phyloP scores from a whole-genome alignment of 2,888 invertebrate species.

The Neoitamus cyanurus region DNA sequence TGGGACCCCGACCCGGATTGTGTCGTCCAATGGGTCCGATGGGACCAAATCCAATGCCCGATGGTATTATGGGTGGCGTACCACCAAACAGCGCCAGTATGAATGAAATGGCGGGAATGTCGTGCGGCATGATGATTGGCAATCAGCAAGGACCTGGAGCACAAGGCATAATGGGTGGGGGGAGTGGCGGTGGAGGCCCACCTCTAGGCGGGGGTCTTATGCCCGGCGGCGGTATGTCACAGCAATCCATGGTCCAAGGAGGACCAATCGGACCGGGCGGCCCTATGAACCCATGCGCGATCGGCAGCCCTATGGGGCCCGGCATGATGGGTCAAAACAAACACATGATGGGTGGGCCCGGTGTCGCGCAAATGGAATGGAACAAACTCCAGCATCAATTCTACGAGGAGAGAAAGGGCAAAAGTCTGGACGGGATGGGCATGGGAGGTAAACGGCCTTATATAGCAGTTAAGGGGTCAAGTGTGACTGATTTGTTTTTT shows the following conservation, averaged over 20 bases:
- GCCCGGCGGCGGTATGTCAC: neutral
- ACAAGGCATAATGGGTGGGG: constrained; percentile 51
- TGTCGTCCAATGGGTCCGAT: constrained; percentile 60
- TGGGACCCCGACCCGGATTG: constrained; percentile 65
- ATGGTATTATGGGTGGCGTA: constrained; percentile 55
- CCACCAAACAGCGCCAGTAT: constrained; percentile 47
- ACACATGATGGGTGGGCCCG: constrained; percentile 54
- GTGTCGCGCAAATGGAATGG: constrained; percentile 85
- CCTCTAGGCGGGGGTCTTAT: constrained; percentile 20
- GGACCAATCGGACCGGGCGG: constrained; percentile 51
- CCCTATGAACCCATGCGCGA: constrained; percentile 47
- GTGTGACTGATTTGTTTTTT: neutral
- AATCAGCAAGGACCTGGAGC: constrained; percentile 21
- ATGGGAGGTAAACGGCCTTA: constrained; percentile 43
- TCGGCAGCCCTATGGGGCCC: constrained; percentile 36
- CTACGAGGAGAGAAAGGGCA: constrained; percentile 75
- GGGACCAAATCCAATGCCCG: constrained; percentile 59
- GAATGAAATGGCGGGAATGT: constrained; percentile 43
- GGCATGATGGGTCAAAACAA: constrained; percentile 52
- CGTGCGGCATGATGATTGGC: constrained; percentile 45
- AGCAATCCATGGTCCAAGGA: constrained; percentile 45
- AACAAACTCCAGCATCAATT: constrained; percentile 90
- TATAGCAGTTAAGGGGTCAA: too few species aligned
- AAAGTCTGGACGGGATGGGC: constrained; percentile 52
- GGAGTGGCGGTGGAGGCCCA: constrained; percentile 4